phyloP scores from a whole-genome alignment of 2,113 vertebrate genomes.

The Oceanites oceanicus region DNA sequence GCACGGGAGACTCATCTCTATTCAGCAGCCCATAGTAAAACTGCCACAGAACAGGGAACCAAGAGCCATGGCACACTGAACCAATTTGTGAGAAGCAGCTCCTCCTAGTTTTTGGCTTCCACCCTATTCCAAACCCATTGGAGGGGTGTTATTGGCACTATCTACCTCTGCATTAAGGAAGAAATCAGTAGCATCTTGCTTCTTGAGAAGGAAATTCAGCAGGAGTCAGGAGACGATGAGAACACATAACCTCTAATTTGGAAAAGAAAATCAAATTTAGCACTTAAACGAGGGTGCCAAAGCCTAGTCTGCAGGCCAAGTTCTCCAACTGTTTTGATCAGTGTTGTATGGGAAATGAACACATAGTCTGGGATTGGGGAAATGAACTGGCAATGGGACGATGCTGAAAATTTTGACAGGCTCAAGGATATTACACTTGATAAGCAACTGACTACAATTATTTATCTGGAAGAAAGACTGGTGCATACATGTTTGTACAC shows the following conservation, averaged over 20 bases:
- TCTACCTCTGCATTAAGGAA: background rate
- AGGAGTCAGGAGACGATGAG: background rate
- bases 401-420: background rate
- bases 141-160: background rate
- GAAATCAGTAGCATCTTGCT: background rate
- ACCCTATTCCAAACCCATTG: background rate
- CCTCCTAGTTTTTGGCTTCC: background rate
- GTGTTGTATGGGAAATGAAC: background rate
- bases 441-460: background rate
- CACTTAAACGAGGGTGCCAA: background rate
- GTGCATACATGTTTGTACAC: background rate
- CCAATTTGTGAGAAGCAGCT: background rate
- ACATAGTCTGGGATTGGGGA: background rate
- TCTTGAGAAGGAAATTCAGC: background rate
- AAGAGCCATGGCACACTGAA: background rate
- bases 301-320: background rate
- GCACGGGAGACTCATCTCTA: background rate
- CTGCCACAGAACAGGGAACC: background rate
- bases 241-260: background rate
- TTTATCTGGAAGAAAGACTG: background rate
- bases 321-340: background rate
- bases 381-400: background rate
- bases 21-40: background rate
- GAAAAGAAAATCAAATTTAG: background rate
- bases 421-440: background rate